These are phyloP conservation scores for Chymomyza procnemis DNA, from an alignment of 2,888 invertebrate genomes.

Conservation along the genomic window DNA sequence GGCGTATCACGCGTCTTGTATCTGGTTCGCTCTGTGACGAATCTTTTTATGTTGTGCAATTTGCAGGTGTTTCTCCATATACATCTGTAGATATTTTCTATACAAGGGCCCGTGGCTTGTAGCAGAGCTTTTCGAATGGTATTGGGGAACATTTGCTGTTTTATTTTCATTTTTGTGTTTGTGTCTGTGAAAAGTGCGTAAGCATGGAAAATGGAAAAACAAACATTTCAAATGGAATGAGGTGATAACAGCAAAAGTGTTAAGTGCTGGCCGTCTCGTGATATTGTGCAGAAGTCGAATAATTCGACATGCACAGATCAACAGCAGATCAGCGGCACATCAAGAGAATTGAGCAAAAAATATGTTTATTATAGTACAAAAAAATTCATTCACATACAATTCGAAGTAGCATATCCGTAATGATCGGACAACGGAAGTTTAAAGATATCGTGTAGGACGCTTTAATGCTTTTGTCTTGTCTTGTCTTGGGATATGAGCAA, in stretches of 20 bases:
- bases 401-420: slow-evolving; percentile 6
- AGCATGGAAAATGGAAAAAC: slow-evolving; percentile 50
- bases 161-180: neutral
- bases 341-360: slow-evolving; percentile 38
- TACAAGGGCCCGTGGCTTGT: neutral
- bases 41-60: slow-evolving; percentile 60
- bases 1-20: neutral
- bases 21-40: slow-evolving; percentile 4
- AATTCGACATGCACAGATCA: slow-evolving; percentile 17
- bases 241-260: slow-evolving; percentile 55
- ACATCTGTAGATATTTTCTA: slow-evolving; percentile 52
- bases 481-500: no score
- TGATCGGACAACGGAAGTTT: neutral
- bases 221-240: slow-evolving; percentile 59
- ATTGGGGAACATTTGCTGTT: neutral
- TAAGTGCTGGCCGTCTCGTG: slow-evolving; percentile 38
- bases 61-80: slow-evolving; percentile 63
- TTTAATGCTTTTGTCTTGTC: neutral
- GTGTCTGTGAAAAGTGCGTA: slow-evolving; percentile 63
- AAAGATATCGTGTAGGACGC: neutral
- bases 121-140: neutral
- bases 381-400: slow-evolving; percentile 62
- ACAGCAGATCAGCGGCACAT: slow-evolving; percentile 17
- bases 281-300: slow-evolving; percentile 53
- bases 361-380: slow-evolving; percentile 51